phyloP scores from a whole-genome alignment of 2,113 vertebrate species.

The Dicentrarchus labrax region DNA sequence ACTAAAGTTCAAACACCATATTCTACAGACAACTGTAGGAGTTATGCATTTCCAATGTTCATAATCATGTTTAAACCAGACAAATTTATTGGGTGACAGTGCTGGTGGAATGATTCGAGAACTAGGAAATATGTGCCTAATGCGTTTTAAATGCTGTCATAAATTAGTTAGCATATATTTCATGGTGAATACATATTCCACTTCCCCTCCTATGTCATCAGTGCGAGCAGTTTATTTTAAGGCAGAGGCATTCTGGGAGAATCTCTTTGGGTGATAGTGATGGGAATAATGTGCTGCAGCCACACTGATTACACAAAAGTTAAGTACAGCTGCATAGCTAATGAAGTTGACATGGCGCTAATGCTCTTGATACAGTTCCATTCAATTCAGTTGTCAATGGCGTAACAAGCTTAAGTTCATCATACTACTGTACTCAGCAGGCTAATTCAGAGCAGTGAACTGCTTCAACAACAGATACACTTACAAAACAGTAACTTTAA shows the following conservation, averaged over 20 bases:
- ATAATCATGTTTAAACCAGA: slow-evolving; percentile 59
- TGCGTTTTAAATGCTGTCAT: slow-evolving; percentile 59
- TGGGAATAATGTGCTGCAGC: slow-evolving; percentile 47
- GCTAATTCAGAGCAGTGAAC: slow-evolving; percentile 4
- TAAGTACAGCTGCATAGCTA: slow-evolving; percentile 62
- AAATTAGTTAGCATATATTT: slow-evolving; percentile 72
- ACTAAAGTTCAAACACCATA: slow-evolving; percentile 32
- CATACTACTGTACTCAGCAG: slow-evolving; percentile 25
- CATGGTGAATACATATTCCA: slow-evolving; percentile 32
- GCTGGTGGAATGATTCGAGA: slow-evolving; percentile 9
- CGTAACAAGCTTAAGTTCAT: slow-evolving; percentile 61
- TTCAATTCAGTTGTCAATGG: slow-evolving; percentile 43
- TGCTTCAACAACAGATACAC: not conserved
- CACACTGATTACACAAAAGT: slow-evolving; percentile 63
- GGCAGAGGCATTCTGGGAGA: slow-evolving; percentile 39
- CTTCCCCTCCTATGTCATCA: slow-evolving; percentile 9
- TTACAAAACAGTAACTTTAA: not conserved
- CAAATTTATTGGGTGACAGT: slow-evolving; percentile 44
- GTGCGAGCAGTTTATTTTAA: slow-evolving; percentile 35
- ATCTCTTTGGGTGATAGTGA: slow-evolving; percentile 38
- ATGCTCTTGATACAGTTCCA: slow-evolving; percentile 55
- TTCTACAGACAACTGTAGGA: slow-evolving; percentile 31
- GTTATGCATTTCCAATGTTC: slow-evolving; percentile 38
- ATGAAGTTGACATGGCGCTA: slow-evolving; percentile 64
- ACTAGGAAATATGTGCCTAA: slow-evolving; percentile 51